Percentiles rank a stretch among this genome's conserved stretches.
These are phyloP conservation scores for Hydropotes inermis DNA, from an alignment of 2,113 vertebrate species.

Conservation along the genomic window DNA sequence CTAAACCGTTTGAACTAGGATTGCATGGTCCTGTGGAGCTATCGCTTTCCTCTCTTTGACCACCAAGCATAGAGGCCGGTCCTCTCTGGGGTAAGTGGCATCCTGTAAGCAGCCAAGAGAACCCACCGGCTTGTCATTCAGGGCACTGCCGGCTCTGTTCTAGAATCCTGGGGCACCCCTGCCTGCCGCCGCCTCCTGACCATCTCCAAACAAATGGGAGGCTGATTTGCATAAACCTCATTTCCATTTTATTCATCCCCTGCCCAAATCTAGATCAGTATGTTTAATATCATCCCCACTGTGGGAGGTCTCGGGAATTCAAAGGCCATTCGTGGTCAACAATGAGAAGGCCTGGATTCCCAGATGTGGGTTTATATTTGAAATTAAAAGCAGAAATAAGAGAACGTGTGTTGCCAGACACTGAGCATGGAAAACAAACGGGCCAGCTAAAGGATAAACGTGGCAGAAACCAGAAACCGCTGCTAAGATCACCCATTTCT, in stretches of 20 bases:
- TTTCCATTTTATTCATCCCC: constrained; percentile 43
- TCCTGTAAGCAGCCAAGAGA: not conserved
- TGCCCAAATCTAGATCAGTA: constrained; percentile 34
- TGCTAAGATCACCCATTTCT: not conserved
- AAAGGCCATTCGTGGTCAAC: not conserved
- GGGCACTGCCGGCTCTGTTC: not conserved
- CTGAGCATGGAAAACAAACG: not conserved
- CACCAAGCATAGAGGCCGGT: not conserved
- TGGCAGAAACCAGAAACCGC: not conserved
- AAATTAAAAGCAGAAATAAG: constrained; percentile 7
- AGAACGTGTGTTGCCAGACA: not conserved
- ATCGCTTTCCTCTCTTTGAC: constrained; percentile 18
- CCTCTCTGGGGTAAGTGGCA: not conserved
- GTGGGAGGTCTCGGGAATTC: not conserved
- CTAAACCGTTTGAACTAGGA: not conserved
- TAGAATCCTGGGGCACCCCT: not conserved
- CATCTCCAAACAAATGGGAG: not conserved
- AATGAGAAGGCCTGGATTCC: not conserved
- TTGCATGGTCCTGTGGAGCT: not conserved
- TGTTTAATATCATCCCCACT: not conserved
- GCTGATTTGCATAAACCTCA: constrained; percentile 2
- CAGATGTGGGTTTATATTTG: not conserved
- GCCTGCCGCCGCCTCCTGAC: not conserved
- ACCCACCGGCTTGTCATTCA: not conserved
- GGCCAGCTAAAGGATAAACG: not conserved